Conservation (phyloP, 2,113 vertebrate species). For the Trogon surrucura region DNA sequence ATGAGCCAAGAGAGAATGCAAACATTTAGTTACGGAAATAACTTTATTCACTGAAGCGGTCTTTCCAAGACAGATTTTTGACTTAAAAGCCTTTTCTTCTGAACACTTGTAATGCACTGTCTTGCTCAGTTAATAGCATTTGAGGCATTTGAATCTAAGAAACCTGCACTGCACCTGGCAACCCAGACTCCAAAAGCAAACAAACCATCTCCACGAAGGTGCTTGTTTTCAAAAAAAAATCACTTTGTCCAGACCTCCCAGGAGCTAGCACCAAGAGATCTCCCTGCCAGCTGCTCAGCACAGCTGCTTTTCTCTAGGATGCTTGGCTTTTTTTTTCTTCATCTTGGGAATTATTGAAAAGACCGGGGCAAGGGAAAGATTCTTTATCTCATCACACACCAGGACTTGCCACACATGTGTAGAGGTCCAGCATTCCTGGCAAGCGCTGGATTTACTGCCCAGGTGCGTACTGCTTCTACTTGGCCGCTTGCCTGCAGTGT, state of each 20-base stretch:
- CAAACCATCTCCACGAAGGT: neutral
- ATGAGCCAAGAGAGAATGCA: neutral
- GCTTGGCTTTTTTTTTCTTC: neutral
- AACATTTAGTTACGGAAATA: neutral
- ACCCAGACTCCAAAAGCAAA: neutral
- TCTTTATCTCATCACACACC: no score
- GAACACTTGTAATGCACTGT: neutral
- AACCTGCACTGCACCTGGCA: neutral
- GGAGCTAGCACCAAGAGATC: neutral
- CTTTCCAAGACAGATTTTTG: neutral
- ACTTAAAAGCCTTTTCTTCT: neutral
- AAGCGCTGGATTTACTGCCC: neutral
- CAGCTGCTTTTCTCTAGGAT: neutral
- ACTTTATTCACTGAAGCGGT: neutral
- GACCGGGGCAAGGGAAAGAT: no score
- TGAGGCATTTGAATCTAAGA: neutral
- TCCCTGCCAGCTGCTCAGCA: neutral
- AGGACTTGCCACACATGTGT: fast-evolving
- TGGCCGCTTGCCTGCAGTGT: no score
- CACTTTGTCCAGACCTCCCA: neutral
- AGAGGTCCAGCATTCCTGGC: no score
- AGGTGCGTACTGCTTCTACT: fast-evolving
- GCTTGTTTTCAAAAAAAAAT: neutral
- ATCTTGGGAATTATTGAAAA: neutral
- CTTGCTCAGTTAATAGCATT: neutral